Evolutionary conservation across 2,113 vertebrate genomes (phyloP).

Genomic region (Lepus europaeus): DNA sequence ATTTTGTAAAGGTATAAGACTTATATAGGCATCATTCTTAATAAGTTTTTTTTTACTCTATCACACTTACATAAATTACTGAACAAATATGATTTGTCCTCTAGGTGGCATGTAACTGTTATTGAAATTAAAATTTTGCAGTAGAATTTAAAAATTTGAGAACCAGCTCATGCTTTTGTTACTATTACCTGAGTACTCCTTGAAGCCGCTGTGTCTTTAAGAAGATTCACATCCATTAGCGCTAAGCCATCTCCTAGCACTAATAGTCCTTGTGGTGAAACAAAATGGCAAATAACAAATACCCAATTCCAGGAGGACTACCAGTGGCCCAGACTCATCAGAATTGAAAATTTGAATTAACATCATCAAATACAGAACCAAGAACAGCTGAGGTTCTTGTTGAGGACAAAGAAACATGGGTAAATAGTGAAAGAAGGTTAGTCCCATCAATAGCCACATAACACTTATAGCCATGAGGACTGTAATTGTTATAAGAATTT

Average conservation of each 20-base stretch:
- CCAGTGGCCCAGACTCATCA: background rate
- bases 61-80: background rate
- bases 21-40: background rate
- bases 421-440: background rate
- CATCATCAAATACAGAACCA: background rate
- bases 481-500: background rate
- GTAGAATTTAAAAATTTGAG: background rate
- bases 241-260: background rate
- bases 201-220: background rate
- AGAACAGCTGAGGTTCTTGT: background rate
- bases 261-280: background rate
- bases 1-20: background rate
- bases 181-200: background rate
- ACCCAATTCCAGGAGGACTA: background rate
- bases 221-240: background rate
- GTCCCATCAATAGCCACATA: background rate
- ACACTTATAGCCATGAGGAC: background rate
- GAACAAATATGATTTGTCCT: constrained; percentile 33
- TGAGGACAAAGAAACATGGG: background rate
- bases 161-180: background rate
- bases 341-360: background rate
- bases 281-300: background rate
- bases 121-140: constrained; percentile 25
- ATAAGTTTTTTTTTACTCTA: constrained; percentile 2
- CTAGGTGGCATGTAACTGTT: constrained; percentile 52